phyloP scores from a whole-genome alignment of 2,888 invertebrate species.

The Ypsolopha scabrella region DNA sequence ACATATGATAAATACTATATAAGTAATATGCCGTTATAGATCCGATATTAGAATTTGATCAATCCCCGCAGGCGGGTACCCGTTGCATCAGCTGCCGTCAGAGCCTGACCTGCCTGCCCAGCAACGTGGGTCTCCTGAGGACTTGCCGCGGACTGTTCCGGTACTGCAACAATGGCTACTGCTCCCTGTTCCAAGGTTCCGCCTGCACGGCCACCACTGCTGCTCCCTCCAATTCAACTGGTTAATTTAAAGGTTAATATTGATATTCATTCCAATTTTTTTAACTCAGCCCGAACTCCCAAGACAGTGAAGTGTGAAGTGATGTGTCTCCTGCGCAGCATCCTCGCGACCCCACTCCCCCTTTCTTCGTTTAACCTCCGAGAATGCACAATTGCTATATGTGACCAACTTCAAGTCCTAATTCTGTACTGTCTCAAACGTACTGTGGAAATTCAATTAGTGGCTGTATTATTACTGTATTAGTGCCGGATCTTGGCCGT shows the following conservation, averaged over 20 bases:
- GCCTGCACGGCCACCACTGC: slow-evolving; percentile 18
- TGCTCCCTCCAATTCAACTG: not conserved
- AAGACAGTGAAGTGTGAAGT: no score
- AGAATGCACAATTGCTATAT: no score
- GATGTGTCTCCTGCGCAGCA: no score
- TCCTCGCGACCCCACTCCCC: no score
- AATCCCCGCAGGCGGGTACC: slow-evolving; percentile 17
- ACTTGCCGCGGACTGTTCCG: slow-evolving; percentile 25
- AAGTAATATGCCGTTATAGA: no score
- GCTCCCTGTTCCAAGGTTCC: slow-evolving; percentile 28
- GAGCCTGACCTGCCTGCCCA: slow-evolving; percentile 24
- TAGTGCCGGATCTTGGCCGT: no score
- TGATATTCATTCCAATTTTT: not conserved
- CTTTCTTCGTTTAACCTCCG: no score
- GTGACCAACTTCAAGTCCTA: no score
- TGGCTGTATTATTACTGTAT: no score
- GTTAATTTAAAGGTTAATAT: not conserved
- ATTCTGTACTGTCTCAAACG: no score
- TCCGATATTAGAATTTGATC: not conserved
- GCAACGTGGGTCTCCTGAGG: slow-evolving; percentile 23
- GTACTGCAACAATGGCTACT: slow-evolving; percentile 37
- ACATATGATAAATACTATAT: no score
- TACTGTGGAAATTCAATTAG: no score
- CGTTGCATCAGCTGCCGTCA: slow-evolving; percentile 26
- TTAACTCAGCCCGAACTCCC: not conserved